phyloP scores from a whole-genome alignment of 2,113 vertebrate species.

The Saccopteryx leptura region DNA sequence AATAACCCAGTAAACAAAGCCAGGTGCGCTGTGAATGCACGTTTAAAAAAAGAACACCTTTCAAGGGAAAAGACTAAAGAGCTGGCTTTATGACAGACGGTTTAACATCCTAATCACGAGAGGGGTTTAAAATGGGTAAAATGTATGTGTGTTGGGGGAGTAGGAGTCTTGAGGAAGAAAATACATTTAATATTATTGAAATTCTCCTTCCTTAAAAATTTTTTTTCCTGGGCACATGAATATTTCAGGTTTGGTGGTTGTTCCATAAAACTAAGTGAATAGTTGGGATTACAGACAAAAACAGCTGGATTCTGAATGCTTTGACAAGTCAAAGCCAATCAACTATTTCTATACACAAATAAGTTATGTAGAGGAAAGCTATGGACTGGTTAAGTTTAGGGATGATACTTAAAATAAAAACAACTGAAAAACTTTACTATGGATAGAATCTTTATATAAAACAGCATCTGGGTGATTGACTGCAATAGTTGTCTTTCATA shows the following conservation, averaged over 20 bases:
- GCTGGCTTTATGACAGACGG: slow-evolving; percentile 1
- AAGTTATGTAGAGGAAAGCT: not conserved
- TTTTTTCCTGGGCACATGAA: not conserved
- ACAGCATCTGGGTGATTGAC: not conserved
- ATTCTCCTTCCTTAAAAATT: not conserved
- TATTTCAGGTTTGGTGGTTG: not conserved
- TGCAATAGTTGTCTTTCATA: not conserved
- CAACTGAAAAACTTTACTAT: not conserved
- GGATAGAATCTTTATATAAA: not conserved
- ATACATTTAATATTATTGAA: not conserved
- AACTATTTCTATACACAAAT: not conserved
- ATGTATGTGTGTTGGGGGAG: rapidly evolving
- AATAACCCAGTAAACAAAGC: slow-evolving; percentile 74
- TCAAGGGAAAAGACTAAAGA: slow-evolving; percentile 57
- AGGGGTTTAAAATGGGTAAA: not conserved
- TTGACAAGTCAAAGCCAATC: not conserved
- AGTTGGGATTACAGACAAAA: not conserved
- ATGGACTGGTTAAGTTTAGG: not conserved
- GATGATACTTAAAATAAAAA: not conserved
- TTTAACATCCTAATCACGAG: slow-evolving; percentile 40
- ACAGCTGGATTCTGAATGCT: not conserved
- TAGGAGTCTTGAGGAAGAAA: not conserved
- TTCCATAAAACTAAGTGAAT: not conserved
- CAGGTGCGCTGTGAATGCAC: slow-evolving; percentile 65
- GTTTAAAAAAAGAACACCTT: slow-evolving; percentile 75